phyloP scores from a whole-genome alignment of 2,888 invertebrate species.

The Globia sparganii region DNA sequence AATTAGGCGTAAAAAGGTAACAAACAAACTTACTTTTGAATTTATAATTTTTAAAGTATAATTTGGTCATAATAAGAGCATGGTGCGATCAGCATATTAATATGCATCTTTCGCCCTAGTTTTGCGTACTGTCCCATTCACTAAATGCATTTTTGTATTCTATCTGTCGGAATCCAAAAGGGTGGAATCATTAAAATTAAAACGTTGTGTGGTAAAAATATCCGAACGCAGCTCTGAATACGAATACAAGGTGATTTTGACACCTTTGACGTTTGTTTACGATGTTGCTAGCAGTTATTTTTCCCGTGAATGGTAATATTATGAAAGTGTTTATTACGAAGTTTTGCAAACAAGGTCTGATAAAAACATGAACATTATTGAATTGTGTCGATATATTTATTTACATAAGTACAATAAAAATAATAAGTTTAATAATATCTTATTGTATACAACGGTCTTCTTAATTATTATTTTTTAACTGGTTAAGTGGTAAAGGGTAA shows the following conservation, averaged over 20 bases:
- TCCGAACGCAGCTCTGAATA: slow-evolving; percentile 1
- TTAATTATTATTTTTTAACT: background rate
- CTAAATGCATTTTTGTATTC: too few relatives aligned
- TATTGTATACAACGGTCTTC: too few relatives aligned
- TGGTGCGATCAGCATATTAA: too few relatives aligned
- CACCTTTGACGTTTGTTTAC: slow-evolving; percentile 21
- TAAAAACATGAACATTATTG: background rate
- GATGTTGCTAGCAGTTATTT: slow-evolving; percentile 26
- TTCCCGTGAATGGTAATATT: background rate
- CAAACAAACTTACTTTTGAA: too few relatives aligned
- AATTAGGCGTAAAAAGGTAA: too few relatives aligned
- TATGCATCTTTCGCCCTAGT: too few relatives aligned
- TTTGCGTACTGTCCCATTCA: too few relatives aligned
- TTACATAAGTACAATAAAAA: background rate
- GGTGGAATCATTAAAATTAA: background rate
- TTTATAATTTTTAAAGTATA: too few relatives aligned
- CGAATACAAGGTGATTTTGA: slow-evolving; percentile 22
- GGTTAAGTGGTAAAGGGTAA: slow-evolving; percentile 37
- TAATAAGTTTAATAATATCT: too few relatives aligned
- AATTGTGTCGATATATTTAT: background rate
- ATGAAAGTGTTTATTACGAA: background rate
- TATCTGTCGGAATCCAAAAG: background rate
- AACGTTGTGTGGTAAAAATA: background rate
- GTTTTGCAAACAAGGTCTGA: background rate
- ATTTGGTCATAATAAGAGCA: too few relatives aligned